phyloP scores from a whole-genome alignment of 2,113 vertebrate genomes.

The Pantherophis guttatus region DNA sequence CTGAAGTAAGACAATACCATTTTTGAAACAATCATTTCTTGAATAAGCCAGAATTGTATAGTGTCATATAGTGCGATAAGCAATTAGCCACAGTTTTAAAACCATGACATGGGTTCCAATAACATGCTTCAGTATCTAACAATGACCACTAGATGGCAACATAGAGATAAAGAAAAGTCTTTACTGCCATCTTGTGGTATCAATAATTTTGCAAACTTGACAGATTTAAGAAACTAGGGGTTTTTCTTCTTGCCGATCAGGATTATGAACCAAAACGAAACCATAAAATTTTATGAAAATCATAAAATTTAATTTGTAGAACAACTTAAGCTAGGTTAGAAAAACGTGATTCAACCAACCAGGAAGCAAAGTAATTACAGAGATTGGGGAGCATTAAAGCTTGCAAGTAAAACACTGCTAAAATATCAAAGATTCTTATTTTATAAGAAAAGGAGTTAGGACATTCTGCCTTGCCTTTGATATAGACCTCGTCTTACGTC shows the following conservation, averaged over 20 bases:
- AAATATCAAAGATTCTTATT: not conserved
- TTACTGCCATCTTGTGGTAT: not conserved
- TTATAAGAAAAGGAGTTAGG: not conserved
- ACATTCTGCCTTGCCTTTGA: not conserved
- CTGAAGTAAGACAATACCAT: not conserved
- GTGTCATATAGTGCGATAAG: not conserved
- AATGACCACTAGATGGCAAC: not conserved
- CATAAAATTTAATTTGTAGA: not conserved
- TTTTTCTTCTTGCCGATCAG: not conserved
- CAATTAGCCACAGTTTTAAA: not conserved
- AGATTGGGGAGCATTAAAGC: not conserved
- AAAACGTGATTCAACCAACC: not conserved
- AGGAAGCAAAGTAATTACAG: not conserved
- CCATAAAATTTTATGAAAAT: not conserved
- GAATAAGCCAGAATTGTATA: not conserved
- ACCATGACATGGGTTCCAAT: not conserved
- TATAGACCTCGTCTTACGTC: not conserved
- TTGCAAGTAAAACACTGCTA: no score
- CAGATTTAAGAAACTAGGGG: not conserved
- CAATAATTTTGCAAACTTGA: not conserved
- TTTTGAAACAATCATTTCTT: not conserved
- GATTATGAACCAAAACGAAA: not conserved
- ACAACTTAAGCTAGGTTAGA: not conserved
- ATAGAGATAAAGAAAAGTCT: not conserved
- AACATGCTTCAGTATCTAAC: not conserved